phyloP scores from a whole-genome alignment of 1,140 invertebrate genomes.

The Thrips palmi region DNA sequence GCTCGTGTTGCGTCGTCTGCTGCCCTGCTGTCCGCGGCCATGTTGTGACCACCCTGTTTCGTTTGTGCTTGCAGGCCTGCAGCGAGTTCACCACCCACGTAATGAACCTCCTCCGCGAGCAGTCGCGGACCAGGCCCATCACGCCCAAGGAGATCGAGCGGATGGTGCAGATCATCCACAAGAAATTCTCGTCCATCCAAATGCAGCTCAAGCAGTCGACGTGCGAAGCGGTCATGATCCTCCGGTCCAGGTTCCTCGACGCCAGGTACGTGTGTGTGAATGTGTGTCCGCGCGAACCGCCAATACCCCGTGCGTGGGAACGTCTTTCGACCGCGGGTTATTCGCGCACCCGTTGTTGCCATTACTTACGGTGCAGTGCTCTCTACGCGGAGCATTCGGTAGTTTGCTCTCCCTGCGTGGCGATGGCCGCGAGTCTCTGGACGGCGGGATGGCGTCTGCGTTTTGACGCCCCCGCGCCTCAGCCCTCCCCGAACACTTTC shows the following conservation, averaged over 20 bases:
- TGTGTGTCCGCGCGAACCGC: neutral
- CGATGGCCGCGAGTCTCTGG: too few species aligned
- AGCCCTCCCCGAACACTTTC: too few species aligned
- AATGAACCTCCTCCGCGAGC: slow-evolving; percentile 93
- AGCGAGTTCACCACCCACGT: slow-evolving; percentile 99
- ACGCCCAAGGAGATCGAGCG: slow-evolving; percentile 95
- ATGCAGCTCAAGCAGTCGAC: slow-evolving; percentile 99
- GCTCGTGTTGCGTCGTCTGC: too few species aligned
- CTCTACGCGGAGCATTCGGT: too few species aligned
- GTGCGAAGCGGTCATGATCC: slow-evolving; percentile 99
- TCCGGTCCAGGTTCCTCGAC: slow-evolving; percentile 85
- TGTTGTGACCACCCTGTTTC: neutral
- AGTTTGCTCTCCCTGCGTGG: too few species aligned
- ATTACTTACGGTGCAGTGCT: too few species aligned
- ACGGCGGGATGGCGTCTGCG: too few species aligned
- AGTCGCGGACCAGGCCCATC: slow-evolving; percentile 90
- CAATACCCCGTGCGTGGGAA: too few species aligned
- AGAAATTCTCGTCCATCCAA: slow-evolving; percentile 99
- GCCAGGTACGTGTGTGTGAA: slow-evolving; percentile 40
- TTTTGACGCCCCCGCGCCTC: too few species aligned
- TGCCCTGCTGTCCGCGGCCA: too few species aligned
- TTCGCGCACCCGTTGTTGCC: too few species aligned
- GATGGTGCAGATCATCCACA: slow-evolving; percentile 99
- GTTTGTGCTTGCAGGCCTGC: slow-evolving; percentile 58
- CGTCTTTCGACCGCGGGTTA: too few species aligned